A percentile compares a stretch with the other conserved stretches of the same genome.
Evolutionary conservation across 2,797 vertebrate genomes (phyloP).

Genomic region (Tapirus indicus): DNA sequence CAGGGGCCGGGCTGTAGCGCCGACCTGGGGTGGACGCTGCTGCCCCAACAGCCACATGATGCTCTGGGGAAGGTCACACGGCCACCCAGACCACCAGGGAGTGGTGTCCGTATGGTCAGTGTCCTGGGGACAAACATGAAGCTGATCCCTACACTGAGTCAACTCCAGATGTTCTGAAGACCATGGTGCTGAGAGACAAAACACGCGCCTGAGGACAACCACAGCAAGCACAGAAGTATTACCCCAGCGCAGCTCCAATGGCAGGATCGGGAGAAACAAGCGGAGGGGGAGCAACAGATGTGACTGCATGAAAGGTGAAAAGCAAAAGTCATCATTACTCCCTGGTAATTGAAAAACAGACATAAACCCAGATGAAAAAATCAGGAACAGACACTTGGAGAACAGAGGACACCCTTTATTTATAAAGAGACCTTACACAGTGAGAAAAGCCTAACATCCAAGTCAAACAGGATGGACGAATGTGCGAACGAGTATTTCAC

Average conservation of each 20-base stretch:
- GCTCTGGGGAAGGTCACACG: background rate
- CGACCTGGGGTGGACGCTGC: rapidly evolving
- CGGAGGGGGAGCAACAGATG: background rate
- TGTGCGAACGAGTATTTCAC: background rate
- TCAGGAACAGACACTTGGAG: background rate
- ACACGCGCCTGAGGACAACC: background rate
- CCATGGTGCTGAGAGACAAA: background rate
- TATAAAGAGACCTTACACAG: background rate
- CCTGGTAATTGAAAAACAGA: background rate
- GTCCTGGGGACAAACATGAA: background rate
- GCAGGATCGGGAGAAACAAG: background rate
- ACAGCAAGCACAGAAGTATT: background rate
- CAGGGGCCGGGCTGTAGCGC: too few species aligned
- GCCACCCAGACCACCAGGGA: background rate
- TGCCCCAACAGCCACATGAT: rapidly evolving
- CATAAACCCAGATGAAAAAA: background rate
- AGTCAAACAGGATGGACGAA: background rate
- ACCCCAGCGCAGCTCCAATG: background rate
- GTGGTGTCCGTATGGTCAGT: background rate
- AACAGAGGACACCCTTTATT: background rate
- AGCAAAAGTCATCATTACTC: background rate
- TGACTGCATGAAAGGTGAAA: background rate
- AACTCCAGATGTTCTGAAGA: background rate
- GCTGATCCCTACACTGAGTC: background rate
- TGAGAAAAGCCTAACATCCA: background rate